Evolutionary conservation across 2,888 invertebrate species (phyloP), one percentile per base, ranked within the genome.

Genomic region (Dorcus hopei): DNA sequence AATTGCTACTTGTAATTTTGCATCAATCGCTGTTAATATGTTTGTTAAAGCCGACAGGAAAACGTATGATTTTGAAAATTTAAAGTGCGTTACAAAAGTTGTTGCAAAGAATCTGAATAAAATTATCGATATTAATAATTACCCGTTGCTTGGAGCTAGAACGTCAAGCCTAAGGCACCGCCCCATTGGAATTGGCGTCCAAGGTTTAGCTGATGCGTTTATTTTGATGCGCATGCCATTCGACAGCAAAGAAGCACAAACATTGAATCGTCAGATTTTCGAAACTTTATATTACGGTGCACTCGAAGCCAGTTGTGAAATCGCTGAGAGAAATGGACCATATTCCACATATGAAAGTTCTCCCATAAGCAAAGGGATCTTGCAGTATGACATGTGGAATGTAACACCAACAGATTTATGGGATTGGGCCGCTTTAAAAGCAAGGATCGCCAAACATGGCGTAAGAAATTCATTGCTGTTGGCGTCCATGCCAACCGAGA

Each of bases 401-500:
- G 94, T 93, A 61, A 89, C 82, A 5, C 94, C 96, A 0, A 89
- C 93, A 1, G 82, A 89, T 66, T 81, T 94, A 4, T 96, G 95
- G 91, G 85, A 99, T 75, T 99, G 99, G 99, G 72, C 80, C 2
- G 80, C 74, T 6, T 81, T 99, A 14, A 95, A 95, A 77, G 83
- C 81, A 50, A 91, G 90, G 74, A 97, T 99, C 67, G 87, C 90
- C 0, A 83, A 90, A 79, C 85, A 93, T 79, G 99, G 99, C 7
- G 81, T 98, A 0, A 83, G 98, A 57, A 99, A 99, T 80, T 59
- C 59, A 11, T 61, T 77, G n/a, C 81, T 99, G 16, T 68, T 98
- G 63, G 97, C 98, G 0, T 97, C 97, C 0, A 98, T 99, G 98
- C 98, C 98, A 0, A 99, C 98, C 4, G 97, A 98, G 7, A 97